Evolutionary conservation across 1,140 invertebrate species (phyloP).

Genomic region (Ceratosolen solmsi): DNA sequence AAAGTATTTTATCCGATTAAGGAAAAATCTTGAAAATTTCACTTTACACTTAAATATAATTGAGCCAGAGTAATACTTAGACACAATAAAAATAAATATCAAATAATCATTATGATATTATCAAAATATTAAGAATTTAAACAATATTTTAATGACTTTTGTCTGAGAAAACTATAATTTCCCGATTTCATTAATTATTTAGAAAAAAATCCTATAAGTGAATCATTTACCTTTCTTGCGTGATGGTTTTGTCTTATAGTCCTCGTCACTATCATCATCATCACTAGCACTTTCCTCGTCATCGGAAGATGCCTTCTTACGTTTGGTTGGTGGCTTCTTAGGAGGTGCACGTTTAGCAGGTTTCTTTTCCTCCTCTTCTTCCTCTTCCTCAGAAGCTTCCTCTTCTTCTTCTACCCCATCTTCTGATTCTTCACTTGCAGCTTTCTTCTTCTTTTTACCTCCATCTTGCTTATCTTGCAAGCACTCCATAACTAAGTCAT

Average conservation of each 20-base stretch:
- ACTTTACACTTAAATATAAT: too few species aligned
- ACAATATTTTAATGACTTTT: too few species aligned
- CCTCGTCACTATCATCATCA: constrained; percentile 80
- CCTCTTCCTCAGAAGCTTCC: constrained; percentile 77
- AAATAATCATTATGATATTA: too few species aligned
- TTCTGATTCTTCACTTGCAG: constrained; percentile 75
- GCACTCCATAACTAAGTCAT: constrained; percentile 86
- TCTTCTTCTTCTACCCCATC: constrained; percentile 78
- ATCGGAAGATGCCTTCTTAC: constrained; percentile 76
- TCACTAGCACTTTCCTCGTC: constrained; percentile 78
- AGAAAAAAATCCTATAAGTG: too few species aligned
- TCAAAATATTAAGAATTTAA: too few species aligned
- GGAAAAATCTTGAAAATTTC: too few species aligned
- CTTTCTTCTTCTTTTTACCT: constrained; percentile 74
- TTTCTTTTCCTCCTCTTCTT: constrained; percentile 78
- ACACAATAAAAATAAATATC: too few species aligned
- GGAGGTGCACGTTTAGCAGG: constrained; percentile 75
- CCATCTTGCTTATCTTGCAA: constrained; percentile 77
- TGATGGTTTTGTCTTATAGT: constrained; percentile 75
- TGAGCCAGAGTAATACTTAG: too few species aligned
- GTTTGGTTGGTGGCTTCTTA: constrained; percentile 69
- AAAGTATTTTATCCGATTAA: too few species aligned
- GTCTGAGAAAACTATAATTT: too few species aligned
- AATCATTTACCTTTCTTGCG: constrained; percentile 66
- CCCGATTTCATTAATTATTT: too few species aligned